Percentiles rank a stretch among this genome's conserved stretches.
Conservation (phyloP, 2,888 invertebrate species). For the Noctua pronuba region DNA sequence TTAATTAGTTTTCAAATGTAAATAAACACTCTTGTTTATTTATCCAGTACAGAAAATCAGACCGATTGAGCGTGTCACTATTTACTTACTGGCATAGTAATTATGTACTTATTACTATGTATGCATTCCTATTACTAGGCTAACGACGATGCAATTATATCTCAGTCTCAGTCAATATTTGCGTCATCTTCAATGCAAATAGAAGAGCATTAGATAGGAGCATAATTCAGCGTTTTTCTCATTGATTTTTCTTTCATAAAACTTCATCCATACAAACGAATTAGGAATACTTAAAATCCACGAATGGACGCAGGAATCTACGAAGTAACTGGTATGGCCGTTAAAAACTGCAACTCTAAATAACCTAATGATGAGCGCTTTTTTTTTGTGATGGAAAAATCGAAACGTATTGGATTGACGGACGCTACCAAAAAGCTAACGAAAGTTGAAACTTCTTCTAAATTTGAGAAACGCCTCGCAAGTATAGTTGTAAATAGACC, state of each 20-base stretch:
- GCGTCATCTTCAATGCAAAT: not conserved
- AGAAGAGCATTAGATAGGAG: not conserved
- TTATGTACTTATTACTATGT: not conserved
- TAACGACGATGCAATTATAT: slow-evolving; percentile 5
- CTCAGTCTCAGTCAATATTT: slow-evolving; percentile 8
- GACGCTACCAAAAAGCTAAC: not conserved
- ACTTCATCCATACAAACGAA: not conserved
- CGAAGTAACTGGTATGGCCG: not conserved
- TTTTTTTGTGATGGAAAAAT: not conserved
- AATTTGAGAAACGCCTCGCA: too few species aligned
- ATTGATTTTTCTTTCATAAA: not conserved
- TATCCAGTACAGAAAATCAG: not conserved
- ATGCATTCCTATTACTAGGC: slow-evolving; percentile 2
- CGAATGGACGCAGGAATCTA: not conserved
- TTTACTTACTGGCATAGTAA: not conserved
- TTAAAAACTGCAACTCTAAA: not conserved
- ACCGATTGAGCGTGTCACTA: too few species aligned
- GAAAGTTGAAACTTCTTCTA: not conserved
- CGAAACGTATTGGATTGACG: not conserved
- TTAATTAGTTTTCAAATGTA: too few species aligned
- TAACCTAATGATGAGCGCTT: not conserved
- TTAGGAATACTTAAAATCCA: not conserved
- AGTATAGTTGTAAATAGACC: too few species aligned
- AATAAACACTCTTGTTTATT: not conserved
- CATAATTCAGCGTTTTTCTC: not conserved